Evolutionary conservation across 2,113 vertebrate species (phyloP), one percentile per base, ranked within the genome.

Genomic region (Phaethornis superciliosus): DNA sequence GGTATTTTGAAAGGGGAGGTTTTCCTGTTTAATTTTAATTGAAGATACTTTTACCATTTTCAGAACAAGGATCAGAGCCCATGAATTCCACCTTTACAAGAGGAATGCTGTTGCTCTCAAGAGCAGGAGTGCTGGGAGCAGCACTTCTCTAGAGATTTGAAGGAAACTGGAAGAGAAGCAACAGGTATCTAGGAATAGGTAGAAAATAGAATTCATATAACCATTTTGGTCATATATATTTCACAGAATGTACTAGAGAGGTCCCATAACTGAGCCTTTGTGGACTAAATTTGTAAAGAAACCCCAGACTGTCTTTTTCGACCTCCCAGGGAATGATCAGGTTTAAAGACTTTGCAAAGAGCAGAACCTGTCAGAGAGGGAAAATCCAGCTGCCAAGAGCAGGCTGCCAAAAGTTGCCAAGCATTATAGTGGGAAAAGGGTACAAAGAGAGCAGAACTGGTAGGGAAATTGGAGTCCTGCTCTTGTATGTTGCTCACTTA

Each of bases 381-480:
- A 89, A 93, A 92, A 85, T 51, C 23, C 46, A 72, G 70, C 42
- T 89, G 51, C 82, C 62, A 81, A 47, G 32, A 93, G 47, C 33
- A 64, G 69, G 12, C 59, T 89, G 55, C n/a, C 62, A 80, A 94
- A 80, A 2, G 26, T 54, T 91, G 23, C 63, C 2, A 4, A 91
- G 47, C 26, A 76, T 78, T 83, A n/a, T 6, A 80, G 40, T 49
- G 37, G 62, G 40, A 56, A 88, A 80, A 74, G 35, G 46, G 49
- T 90, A 86, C 77, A 94, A 90, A 94, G 46, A 85, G 55, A 85
- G 15, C n/a, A 9, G 32, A 55, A 65, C 78, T 87, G 78, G 78
- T 95, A 79, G 42, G 58, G 81, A 93, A 85, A 93, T 85, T 13
- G 81, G 37, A 63, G 33, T 2, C 22, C 78, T 67, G 16, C 4